A percentile compares a stretch with the other conserved stretches of the same genome.
phyloP scores from a whole-genome alignment of 2,113 vertebrate species.

The Dipodomys ordii region DNA sequence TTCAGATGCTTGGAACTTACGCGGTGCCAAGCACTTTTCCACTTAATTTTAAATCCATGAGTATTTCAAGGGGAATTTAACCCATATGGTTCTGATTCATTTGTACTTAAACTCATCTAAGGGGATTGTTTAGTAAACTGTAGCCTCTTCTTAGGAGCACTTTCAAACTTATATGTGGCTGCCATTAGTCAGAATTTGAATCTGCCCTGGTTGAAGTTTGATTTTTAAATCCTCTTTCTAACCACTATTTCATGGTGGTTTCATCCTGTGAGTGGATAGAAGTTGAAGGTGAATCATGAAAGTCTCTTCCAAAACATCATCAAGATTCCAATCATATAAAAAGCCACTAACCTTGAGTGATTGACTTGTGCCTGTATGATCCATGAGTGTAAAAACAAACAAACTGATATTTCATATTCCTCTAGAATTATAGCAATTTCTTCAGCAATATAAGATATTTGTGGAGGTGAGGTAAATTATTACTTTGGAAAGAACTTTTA shows the following conservation, averaged over 20 bases:
- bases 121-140: conserved; percentile 71
- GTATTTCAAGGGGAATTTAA: conserved; percentile 80
- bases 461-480: neutral
- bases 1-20: conserved; percentile 65
- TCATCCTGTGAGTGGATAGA: conserved; percentile 53
- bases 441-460: conserved; percentile 21
- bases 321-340: neutral
- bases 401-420: neutral
- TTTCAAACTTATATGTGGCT: conserved; percentile 47
- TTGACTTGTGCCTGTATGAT: neutral
- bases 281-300: conserved; percentile 58
- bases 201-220: conserved; percentile 52
- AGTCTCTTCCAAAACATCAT: conserved; percentile 17
- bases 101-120: conserved; percentile 70
- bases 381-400: neutral
- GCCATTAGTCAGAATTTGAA: conserved; percentile 52
- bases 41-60: conserved; percentile 80
- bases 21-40: conserved; percentile 74
- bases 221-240: conserved; percentile 55
- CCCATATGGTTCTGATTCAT: conserved; percentile 79
- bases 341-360: neutral
- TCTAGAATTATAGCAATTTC: neutral
- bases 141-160: conserved; percentile 42
- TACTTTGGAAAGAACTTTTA: conserved; percentile 17
- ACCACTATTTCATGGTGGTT: conserved; percentile 67